Conservation (phyloP, 2,888 invertebrate species). For the Tenthredo scrophulariae region DNA sequence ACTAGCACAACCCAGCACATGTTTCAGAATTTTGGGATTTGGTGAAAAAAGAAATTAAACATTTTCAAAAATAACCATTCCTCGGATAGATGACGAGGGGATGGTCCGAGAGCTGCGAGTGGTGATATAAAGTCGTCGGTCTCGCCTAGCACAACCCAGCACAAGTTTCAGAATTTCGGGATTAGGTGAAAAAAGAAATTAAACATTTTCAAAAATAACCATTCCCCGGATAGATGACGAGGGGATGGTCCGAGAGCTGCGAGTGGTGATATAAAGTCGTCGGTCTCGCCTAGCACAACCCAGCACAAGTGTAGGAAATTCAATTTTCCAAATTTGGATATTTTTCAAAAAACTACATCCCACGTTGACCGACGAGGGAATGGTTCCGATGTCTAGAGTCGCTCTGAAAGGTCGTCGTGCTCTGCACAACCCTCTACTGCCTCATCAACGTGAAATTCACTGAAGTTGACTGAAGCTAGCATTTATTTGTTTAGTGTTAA, state of each 20-base stretch:
- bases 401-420: too few species aligned
- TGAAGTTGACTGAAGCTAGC: too few species aligned
- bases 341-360: too few species aligned
- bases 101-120: not conserved
- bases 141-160: not conserved
- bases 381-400: too few species aligned
- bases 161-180: not conserved
- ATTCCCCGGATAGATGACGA: not conserved
- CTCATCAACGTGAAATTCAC: too few species aligned
- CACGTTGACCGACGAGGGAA: too few species aligned
- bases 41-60: too few species aligned
- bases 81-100: not conserved
- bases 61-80: not conserved
- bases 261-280: not conserved
- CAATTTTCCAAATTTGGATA: too few species aligned
- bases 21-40: too few species aligned
- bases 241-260: not conserved
- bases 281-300: not conserved
- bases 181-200: too few species aligned
- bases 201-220: not conserved
- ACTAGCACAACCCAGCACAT: slow-evolving; percentile 4
- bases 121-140: not conserved
- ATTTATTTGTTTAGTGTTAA: too few species aligned
- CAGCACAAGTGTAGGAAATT: not conserved
- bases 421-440: too few species aligned